A percentile compares a stretch with the other conserved stretches of the same genome.
Conservation (phyloP, 2,888 invertebrate species). For the Spodoptera exigua region DNA sequence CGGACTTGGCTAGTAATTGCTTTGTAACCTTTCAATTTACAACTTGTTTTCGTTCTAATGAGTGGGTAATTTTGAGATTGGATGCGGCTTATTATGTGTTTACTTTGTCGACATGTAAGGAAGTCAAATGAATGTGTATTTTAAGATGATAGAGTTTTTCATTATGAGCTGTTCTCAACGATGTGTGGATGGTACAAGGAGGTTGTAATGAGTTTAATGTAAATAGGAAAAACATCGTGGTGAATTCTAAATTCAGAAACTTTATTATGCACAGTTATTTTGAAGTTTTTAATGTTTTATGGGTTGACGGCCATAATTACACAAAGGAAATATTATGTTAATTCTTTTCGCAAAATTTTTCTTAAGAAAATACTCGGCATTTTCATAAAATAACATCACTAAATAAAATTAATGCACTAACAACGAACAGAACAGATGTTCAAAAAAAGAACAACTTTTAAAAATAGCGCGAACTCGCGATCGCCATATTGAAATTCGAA, state of each 20-base stretch:
- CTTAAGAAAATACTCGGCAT: background rate
- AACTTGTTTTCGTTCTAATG: constrained; percentile 37
- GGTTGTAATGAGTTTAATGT: too few relatives aligned
- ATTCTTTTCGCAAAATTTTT: constrained; percentile 1
- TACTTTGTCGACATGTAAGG: constrained; percentile 1
- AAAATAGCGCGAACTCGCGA: constrained; percentile 38
- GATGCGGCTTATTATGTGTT: constrained; percentile 8
- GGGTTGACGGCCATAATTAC: too few relatives aligned
- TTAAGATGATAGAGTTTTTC: too few relatives aligned
- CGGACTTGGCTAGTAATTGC: constrained; percentile 37
- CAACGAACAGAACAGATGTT: constrained; percentile 38
- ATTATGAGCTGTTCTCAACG: too few relatives aligned
- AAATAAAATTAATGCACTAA: constrained; percentile 18
- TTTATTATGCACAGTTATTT: too few relatives aligned
- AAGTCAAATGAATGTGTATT: too few relatives aligned
- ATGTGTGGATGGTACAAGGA: too few relatives aligned
- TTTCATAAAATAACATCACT: constrained; percentile 30
- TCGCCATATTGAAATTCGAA: constrained; percentile 68
- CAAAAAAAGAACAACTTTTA: constrained; percentile 36
- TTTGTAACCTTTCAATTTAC: constrained; percentile 38
- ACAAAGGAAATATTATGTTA: too few relatives aligned
- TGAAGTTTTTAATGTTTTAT: too few relatives aligned
- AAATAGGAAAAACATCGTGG: too few relatives aligned
- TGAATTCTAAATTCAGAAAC: too few relatives aligned
- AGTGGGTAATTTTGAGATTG: constrained; percentile 10